These are phyloP conservation scores for Pachypsylla venusta DNA, from an alignment of 1,140 invertebrate genomes.

Conservation along the genomic window DNA sequence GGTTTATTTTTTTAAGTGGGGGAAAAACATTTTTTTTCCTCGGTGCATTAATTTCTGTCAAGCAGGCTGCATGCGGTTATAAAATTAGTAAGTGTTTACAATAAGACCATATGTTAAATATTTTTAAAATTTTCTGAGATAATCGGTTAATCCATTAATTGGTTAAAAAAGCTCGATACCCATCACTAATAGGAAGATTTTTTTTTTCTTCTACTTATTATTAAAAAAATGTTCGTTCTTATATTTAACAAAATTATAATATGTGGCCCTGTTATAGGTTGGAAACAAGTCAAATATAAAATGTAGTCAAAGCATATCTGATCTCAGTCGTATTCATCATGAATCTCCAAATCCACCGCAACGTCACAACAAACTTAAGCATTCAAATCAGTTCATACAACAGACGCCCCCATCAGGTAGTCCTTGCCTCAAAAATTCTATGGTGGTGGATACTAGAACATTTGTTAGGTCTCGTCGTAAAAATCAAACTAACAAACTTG, in stretches of 20 bases:
- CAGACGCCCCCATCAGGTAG: not conserved
- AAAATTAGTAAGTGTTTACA: too few relatives aligned
- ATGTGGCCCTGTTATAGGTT: conserved; percentile 38
- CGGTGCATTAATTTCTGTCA: conserved; percentile 12
- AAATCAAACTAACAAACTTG: too few relatives aligned
- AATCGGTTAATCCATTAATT: too few relatives aligned
- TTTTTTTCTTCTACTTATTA: too few relatives aligned
- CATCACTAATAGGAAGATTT: too few relatives aligned
- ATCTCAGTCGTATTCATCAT: conserved; percentile 40
- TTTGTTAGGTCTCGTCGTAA: not conserved
- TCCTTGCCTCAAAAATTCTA: too few relatives aligned
- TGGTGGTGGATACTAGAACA: not conserved
- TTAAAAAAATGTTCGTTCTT: too few relatives aligned
- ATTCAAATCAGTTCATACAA: not conserved
- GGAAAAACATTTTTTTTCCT: conserved; percentile 13
- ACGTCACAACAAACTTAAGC: conserved; percentile 6
- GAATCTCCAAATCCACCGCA: conserved; percentile 13
- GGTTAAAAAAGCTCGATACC: too few relatives aligned
- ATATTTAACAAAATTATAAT: conserved; percentile 11
- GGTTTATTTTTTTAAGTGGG: not conserved
- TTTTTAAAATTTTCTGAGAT: too few relatives aligned
- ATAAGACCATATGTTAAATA: too few relatives aligned
- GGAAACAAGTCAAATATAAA: conserved; percentile 57
- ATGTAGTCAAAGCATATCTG: conserved; percentile 66
- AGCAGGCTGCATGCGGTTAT: too few relatives aligned